Evolutionary conservation across 1,140 invertebrate genomes (phyloP).

Genomic region (Drosophila mayri): DNA sequence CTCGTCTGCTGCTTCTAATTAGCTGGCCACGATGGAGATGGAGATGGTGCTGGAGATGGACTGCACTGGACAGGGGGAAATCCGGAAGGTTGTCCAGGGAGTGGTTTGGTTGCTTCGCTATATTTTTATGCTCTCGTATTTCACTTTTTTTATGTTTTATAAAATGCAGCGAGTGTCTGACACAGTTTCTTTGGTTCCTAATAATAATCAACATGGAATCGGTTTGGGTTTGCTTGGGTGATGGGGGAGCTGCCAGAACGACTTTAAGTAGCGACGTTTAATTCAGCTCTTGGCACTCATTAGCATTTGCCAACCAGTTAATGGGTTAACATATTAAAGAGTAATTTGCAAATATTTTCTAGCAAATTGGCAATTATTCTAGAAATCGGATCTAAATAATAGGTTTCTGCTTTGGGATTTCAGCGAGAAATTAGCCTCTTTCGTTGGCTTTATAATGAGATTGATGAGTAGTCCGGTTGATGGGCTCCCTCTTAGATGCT

Average conservation of each 20-base stretch:
- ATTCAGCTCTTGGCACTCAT: background rate
- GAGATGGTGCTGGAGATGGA: background rate
- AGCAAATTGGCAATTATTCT: conserved; percentile 14
- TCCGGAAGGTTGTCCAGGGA: conserved; percentile 10
- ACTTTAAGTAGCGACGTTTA: background rate
- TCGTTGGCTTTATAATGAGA: background rate
- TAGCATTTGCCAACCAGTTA: conserved; percentile 12
- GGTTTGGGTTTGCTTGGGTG: background rate
- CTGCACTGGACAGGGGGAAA: background rate
- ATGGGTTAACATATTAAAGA: conserved; percentile 2
- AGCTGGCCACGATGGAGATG: conserved; percentile 17
- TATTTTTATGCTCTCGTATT: conserved; percentile 28
- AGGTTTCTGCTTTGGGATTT: background rate
- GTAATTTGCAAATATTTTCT: conserved; percentile 11
- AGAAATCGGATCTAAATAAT: background rate
- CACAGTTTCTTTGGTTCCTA: conserved; percentile 34
- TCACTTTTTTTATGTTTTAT: conserved; percentile 20
- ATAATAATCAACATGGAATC: background rate
- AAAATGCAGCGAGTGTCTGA: conserved; percentile 3
- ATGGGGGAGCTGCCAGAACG: background rate
- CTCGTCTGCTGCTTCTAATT: conserved; percentile 58
- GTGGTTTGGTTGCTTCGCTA: background rate
- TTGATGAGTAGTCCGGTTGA: too few species aligned
- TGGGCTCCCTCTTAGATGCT: background rate
- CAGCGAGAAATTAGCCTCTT: background rate